Evolutionary conservation across 2,888 invertebrate genomes (phyloP), one percentile per base, ranked within the genome.

Genomic region (Drosophila dives): DNA sequence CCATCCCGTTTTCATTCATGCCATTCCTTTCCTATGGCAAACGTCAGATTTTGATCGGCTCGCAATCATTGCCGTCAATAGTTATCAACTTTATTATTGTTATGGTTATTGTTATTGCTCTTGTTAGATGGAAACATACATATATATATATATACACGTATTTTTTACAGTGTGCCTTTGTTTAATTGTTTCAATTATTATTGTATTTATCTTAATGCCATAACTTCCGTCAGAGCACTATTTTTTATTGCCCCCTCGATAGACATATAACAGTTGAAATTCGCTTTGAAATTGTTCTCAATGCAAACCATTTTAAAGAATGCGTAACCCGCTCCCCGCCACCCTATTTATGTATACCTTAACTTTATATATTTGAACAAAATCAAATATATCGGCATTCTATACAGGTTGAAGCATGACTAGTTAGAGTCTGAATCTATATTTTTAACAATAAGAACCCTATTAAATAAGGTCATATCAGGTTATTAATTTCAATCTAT

Each of bases 101-200:
- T 72, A 33, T 64, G 42, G 17, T 63, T 53, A 40, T 48, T 73
- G 36, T 49, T 70, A 12, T 38, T 42, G 17, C 33, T 77, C 50
- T 53, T 64, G 36, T 48, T 63, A 40, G 64, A 40, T 72, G 64
- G 67, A 55, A 59, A 53, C 55, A 38, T 29, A 26, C 65, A 23
- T 23, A 23, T 62, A 55, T 66, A 51, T 64, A 55, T 73, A 59
- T 67, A 51, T n/a, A 54, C 56, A 65, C 61, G 23, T 51, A 68
- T 63, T 40, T 20, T 60, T 63, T 64, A 63, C 60, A 62, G 77
- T 64, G 58, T 34, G 72, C 80, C 64, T 87, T 87, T 87, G 82
- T 85, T 72, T 87, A 82, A 87, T 85, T 80, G 83, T 80, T 79
- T 85, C 86, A 61, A 69, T 87, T 82, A 87, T 82, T 67, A 64